Evolutionary conservation across 2,797 vertebrate genomes (phyloP).

Genomic region (Telmatherina bonti): DNA sequence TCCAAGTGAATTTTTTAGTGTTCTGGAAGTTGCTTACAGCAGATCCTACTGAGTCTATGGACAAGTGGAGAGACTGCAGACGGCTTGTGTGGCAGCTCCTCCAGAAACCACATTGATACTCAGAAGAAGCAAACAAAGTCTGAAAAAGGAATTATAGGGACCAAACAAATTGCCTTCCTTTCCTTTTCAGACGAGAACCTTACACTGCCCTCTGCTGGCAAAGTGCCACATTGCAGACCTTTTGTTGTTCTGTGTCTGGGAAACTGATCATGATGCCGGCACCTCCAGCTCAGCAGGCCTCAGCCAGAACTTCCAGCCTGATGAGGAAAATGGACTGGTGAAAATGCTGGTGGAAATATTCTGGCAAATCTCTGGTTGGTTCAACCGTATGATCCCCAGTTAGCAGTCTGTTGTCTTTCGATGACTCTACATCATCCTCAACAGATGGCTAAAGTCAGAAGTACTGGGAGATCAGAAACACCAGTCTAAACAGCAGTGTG

Average conservation of each 20-base stretch:
- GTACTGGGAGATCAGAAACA: no score
- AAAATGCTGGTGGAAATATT: no score
- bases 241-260: neutral
- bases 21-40: neutral
- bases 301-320: neutral
- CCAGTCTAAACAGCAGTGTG: no score
- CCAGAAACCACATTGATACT: neutral
- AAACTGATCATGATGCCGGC: neutral
- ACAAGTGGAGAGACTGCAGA: neutral
- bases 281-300: neutral
- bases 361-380: neutral
- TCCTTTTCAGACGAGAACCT: neutral
- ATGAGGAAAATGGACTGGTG: neutral
- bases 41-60: neutral
- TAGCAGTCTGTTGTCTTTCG: neutral
- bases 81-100: no score
- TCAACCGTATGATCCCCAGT: neutral
- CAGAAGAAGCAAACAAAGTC: neutral
- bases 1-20: neutral
- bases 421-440: no score
- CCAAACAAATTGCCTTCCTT: neutral
- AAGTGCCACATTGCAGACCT: neutral
- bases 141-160: neutral
- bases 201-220: neutral
- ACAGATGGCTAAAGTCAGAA: no score